These are phyloP conservation scores for Drosophila imparisetae DNA, from an alignment of 2,888 invertebrate species.

Conservation along the genomic window DNA sequence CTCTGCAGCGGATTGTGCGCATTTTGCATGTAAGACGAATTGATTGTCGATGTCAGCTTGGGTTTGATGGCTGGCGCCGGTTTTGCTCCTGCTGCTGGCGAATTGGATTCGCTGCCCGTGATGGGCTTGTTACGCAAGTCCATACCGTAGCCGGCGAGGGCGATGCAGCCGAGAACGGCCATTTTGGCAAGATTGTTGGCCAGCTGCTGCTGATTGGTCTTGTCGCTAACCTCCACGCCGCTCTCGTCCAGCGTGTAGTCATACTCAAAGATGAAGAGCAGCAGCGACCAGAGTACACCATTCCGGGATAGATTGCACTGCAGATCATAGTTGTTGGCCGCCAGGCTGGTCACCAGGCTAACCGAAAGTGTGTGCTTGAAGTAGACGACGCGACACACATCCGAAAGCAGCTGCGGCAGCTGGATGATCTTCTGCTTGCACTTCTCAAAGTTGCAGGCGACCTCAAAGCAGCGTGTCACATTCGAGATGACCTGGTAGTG, in stretches of 20 bases:
- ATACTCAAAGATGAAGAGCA: constrained; percentile 96
- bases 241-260: constrained; percentile 99
- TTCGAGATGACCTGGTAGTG: constrained; percentile 96
- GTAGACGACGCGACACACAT: constrained; percentile 93
- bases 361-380: constrained; percentile 96
- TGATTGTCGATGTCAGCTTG: constrained; percentile 45
- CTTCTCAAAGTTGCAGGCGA: constrained; percentile 96
- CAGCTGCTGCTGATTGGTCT: constrained; percentile 95
- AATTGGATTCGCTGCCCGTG: constrained; percentile 59
- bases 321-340: constrained; percentile 91
- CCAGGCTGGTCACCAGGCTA: constrained; percentile 94
- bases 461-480: constrained; percentile 96
- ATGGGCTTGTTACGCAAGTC: constrained; percentile 69
- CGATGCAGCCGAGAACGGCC: constrained; percentile 93
- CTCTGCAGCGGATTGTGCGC: constrained; percentile 84
- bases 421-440: constrained; percentile 95
- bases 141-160: constrained; percentile 89
- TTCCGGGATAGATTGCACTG: constrained; percentile 93
- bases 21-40: constrained; percentile 83
- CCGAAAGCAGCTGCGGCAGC: constrained; percentile 93
- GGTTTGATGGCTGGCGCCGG: constrained; percentile 58
- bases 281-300: constrained; percentile 96
- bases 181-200: constrained; percentile 96
- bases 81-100: constrained; percentile 46
- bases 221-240: constrained; percentile 93